These are phyloP conservation scores for Koerneria pararmatus DNA, from an alignment of 2,888 invertebrate species.

Conservation along the genomic window DNA sequence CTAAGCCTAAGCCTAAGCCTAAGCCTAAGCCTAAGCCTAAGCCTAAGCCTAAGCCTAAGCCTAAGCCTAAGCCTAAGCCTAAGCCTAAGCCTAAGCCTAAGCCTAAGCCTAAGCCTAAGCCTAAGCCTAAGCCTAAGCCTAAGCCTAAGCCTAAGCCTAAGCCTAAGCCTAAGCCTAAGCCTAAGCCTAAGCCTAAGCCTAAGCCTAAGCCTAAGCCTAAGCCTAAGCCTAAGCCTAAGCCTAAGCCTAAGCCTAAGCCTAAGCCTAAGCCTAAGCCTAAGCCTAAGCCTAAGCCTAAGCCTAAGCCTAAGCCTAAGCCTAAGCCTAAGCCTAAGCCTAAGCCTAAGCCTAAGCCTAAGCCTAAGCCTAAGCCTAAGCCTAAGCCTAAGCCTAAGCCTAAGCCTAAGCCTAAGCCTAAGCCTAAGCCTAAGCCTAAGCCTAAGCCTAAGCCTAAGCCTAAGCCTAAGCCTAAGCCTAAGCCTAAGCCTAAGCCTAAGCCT, in stretches of 20 bases:
- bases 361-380: conserved; percentile 6
- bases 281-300: conserved; percentile 26
- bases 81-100: conserved; percentile 6
- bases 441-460: conserved; percentile 6
- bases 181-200: conserved; percentile 24
- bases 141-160: conserved; percentile 28
- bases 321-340: conserved; percentile 26
- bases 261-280: conserved; percentile 25
- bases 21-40: conserved; percentile 1
- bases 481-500: conserved; percentile 6
- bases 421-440: conserved; percentile 6
- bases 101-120: conserved; percentile 6
- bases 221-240: conserved; percentile 25
- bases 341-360: conserved; percentile 18
- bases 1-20: conserved; percentile 6
- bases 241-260: conserved; percentile 19
- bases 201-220: conserved; percentile 26
- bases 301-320: conserved; percentile 24
- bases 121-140: conserved; percentile 25
- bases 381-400: conserved; percentile 6
- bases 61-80: conserved; percentile 6
- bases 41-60: background rate
- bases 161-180: conserved; percentile 26
- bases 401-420: conserved; percentile 6
- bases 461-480: conserved; percentile 6